Conservation (phyloP, 2,888 invertebrate species). For the Lasioglossum calceatum region DNA sequence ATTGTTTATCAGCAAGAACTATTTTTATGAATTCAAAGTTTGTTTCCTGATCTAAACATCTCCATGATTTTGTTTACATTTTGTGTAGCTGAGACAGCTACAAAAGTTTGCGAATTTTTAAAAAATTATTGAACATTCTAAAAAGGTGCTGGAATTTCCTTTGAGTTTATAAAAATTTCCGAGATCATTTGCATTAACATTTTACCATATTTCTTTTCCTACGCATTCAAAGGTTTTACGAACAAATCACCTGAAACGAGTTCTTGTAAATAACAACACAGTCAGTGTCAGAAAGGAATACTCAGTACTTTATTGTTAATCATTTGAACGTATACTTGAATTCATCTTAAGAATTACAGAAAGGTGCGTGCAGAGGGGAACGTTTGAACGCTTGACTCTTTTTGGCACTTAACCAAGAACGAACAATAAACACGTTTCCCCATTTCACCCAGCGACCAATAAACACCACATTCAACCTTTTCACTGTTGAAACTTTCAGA, state of each 20-base stretch:
- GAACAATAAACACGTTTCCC: constrained; percentile 27
- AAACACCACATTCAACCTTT: not conserved
- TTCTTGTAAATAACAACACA: constrained; percentile 9
- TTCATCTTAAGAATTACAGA: constrained; percentile 62
- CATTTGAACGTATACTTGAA: constrained; percentile 66
- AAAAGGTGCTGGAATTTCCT: not conserved
- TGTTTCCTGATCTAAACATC: not conserved
- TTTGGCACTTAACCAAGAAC: constrained; percentile 63
- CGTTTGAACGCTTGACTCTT: constrained; percentile 59
- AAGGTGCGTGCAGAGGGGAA: constrained; percentile 61
- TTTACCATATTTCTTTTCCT: not conserved
- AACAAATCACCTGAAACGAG: not conserved
- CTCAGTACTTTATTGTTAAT: constrained; percentile 66
- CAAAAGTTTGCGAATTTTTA: not conserved
- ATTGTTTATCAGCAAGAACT: not conserved
- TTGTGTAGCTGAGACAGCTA: too few species aligned
- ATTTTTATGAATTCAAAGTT: not conserved
- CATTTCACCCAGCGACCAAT: not conserved
- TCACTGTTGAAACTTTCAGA: not conserved
- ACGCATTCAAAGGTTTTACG: not conserved
- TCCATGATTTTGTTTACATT: not conserved
- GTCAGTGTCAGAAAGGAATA: constrained; percentile 62
- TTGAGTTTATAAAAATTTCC: not conserved
- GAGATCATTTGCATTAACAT: not conserved
- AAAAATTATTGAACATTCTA: not conserved